Conservation (phyloP, 2,797 vertebrate genomes). For the Poeciliopsis gracilis region DNA sequence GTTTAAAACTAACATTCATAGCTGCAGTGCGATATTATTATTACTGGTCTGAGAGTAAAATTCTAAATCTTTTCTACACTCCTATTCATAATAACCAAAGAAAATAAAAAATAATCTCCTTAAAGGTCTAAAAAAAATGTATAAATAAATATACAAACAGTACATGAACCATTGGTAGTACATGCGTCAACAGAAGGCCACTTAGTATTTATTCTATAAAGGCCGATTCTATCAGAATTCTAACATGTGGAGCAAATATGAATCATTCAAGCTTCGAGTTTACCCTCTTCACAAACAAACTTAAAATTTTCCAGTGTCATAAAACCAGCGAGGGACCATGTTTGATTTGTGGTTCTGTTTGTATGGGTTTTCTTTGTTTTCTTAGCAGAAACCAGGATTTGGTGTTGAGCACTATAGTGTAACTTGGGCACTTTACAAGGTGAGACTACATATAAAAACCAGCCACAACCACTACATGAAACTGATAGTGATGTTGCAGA, state of each 20-base stretch:
- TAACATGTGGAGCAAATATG: not conserved
- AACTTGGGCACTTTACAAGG: conserved; percentile 44
- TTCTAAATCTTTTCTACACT: not conserved
- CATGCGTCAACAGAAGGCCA: conserved; percentile 55
- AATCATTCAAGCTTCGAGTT: not conserved
- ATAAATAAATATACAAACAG: conserved; percentile 10
- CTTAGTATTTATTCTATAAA: conserved; percentile 22
- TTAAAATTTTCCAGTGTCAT: not conserved
- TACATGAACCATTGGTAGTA: conserved; percentile 10
- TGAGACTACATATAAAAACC: not conserved
- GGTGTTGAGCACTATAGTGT: conserved; percentile 27
- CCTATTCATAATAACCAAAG: not conserved
- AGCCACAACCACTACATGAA: not conserved
- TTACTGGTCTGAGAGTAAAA: not conserved
- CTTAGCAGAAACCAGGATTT: conserved; percentile 4
- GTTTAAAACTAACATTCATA: not conserved
- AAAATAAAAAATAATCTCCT: not conserved
- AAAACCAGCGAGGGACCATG: not conserved
- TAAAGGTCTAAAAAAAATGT: conserved; percentile 30
- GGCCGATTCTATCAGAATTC: not conserved
- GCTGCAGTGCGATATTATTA: not conserved
- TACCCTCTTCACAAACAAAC: not conserved
- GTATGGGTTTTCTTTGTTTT: not conserved
- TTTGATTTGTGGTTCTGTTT: not conserved
- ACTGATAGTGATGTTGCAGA: not conserved